Conservation (phyloP, 2,888 invertebrate genomes). For the Eilema sororculum region DNA sequence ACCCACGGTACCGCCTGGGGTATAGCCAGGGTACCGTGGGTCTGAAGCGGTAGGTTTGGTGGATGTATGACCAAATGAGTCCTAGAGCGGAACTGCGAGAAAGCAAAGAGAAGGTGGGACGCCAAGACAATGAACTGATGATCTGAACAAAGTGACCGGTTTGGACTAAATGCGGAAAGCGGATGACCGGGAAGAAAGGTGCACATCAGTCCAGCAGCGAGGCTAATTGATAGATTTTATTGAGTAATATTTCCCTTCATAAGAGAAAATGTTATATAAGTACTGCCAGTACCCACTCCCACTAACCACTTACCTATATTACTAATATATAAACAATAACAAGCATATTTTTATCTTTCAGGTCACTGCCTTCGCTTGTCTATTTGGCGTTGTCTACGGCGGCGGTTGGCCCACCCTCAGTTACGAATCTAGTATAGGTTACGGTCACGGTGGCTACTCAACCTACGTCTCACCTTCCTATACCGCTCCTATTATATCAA, state of each 20-base stretch:
- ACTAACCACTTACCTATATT: background rate
- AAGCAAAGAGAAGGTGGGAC: too few species aligned
- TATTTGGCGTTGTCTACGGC: conserved; percentile 63
- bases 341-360: conserved; percentile 48
- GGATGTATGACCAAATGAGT: too few species aligned
- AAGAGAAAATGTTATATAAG: background rate
- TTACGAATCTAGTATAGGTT: conserved; percentile 49
- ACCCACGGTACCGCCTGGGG: too few species aligned
- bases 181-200: too few species aligned
- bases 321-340: background rate
- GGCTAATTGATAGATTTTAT: too few species aligned
- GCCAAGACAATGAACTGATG: too few species aligned
- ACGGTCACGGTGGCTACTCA: conserved; percentile 54
- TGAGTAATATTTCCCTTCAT: background rate
- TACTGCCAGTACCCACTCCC: too few species aligned
- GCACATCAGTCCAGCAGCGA: too few species aligned
- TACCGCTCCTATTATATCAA: conserved; percentile 51
- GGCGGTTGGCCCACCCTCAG: conserved; percentile 59
- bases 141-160: too few species aligned
- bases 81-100: background rate
- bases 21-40: too few species aligned
- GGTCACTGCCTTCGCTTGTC: conserved; percentile 64
- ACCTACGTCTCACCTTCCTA: conserved; percentile 54
- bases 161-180: too few species aligned
- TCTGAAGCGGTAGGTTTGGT: too few species aligned